Conservation (phyloP, 2,888 invertebrate genomes). For the Dicyrtoma fusca region DNA sequence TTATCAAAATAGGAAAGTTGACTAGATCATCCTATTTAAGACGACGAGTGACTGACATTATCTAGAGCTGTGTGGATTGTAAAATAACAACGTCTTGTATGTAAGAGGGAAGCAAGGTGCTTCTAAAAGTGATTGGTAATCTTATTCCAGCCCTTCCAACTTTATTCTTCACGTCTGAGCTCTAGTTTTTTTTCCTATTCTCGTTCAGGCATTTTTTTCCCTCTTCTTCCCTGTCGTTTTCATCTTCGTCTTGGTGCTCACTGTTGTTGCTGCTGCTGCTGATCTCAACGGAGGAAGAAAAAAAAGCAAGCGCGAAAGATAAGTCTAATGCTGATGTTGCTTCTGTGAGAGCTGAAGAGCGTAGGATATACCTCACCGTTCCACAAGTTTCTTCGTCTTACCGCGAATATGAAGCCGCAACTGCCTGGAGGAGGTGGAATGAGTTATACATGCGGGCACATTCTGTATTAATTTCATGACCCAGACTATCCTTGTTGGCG, state of each 20-base stretch:
- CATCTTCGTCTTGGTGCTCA: not conserved
- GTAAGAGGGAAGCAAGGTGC: constrained; percentile 7
- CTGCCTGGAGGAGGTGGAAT: constrained; percentile 18
- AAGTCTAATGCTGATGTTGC: no score
- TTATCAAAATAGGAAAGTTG: constrained; percentile 30
- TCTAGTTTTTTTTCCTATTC: not conserved
- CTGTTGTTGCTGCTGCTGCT: constrained; percentile 3
- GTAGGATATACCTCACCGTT: not conserved
- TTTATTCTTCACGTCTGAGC: not conserved
- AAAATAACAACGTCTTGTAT: constrained; percentile 10
- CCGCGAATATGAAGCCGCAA: constrained; percentile 19
- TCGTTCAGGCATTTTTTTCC: not conserved
- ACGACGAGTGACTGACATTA: constrained; percentile 33
- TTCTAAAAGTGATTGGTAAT: constrained; percentile 18
- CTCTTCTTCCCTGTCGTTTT: not conserved
- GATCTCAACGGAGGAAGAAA: not conserved
- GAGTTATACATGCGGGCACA: constrained; percentile 11
- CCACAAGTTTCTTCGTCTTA: constrained; percentile 15
- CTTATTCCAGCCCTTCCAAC: constrained; percentile 2
- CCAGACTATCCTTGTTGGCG: constrained; percentile 36
- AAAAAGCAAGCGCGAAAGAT: no score
- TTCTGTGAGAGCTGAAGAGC: no score
- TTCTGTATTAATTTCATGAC: constrained; percentile 43
- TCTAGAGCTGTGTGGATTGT: constrained; percentile 14
- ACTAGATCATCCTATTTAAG: constrained; percentile 35